A percentile compares a stretch with the other conserved stretches of the same genome.
phyloP scores from a whole-genome alignment of 2,797 vertebrate species.

The Anableps anableps region DNA sequence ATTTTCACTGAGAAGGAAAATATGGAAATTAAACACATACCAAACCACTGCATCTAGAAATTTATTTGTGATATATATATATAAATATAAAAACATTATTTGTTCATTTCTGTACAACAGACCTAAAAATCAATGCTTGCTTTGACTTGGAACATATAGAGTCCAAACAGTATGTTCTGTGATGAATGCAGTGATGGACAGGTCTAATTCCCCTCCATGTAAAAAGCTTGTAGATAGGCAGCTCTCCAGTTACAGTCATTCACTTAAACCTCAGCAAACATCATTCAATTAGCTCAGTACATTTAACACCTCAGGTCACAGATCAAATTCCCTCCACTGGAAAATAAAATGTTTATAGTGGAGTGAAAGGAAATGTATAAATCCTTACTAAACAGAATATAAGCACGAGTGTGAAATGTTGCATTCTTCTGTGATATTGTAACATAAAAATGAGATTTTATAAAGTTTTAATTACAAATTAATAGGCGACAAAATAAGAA shows the following conservation, averaged over 20 bases:
- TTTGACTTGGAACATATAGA: slow-evolving; percentile 62
- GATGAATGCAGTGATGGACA: slow-evolving; percentile 65
- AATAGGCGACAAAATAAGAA: slow-evolving; percentile 40
- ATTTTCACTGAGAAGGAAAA: slow-evolving; percentile 26
- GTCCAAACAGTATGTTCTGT: slow-evolving; percentile 69
- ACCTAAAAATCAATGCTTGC: slow-evolving; percentile 69
- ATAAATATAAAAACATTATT: slow-evolving; percentile 86
- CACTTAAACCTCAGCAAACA: slow-evolving; percentile 66
- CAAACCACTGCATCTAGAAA: slow-evolving; percentile 70
- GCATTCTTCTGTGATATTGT: slow-evolving; percentile 39
- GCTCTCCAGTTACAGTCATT: slow-evolving; percentile 72
- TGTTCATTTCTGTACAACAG: slow-evolving; percentile 78
- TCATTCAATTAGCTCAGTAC: slow-evolving; percentile 67
- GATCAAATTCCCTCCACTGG: slow-evolving; percentile 65
- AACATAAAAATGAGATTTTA: slow-evolving; percentile 34
- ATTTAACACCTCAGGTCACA: slow-evolving; percentile 69
- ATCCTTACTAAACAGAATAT: slow-evolving; percentile 45
- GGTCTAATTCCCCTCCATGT: slow-evolving; percentile 68
- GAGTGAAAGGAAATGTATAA: slow-evolving; percentile 40
- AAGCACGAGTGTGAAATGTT: slow-evolving; percentile 55
- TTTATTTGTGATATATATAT: slow-evolving; percentile 83
- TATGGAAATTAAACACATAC: slow-evolving; percentile 42
- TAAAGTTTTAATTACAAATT: slow-evolving; percentile 35
- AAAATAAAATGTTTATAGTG: slow-evolving; percentile 54
- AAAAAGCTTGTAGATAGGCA: slow-evolving; percentile 70